These are phyloP conservation scores for Drosophila sturtevanti DNA, from an alignment of 1,140 invertebrate genomes.

Conservation along the genomic window DNA sequence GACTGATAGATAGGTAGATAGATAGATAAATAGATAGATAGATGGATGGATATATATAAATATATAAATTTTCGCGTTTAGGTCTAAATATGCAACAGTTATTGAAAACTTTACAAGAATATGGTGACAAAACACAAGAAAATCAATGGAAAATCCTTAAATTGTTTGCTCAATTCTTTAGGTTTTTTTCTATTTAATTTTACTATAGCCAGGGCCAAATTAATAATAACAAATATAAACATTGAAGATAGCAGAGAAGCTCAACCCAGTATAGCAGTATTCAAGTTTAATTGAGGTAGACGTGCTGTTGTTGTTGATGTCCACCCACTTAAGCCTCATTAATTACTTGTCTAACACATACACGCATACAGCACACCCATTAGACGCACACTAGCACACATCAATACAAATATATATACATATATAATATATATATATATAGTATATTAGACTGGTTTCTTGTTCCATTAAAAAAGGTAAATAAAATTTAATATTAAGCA, in stretches of 20 bases:
- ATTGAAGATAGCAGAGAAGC: constrained; percentile 2
- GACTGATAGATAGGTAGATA: constrained; percentile 73
- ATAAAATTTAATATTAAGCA: not conserved
- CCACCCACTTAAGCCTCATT: constrained; percentile 34
- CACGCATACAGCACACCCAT: not conserved
- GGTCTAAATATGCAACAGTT: constrained; percentile 22
- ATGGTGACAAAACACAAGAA: not conserved
- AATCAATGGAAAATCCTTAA: not conserved
- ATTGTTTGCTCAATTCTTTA: not conserved
- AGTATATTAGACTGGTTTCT: not conserved
- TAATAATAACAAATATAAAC: constrained; percentile 8
- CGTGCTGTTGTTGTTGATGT: not conserved
- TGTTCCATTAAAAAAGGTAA: not conserved
- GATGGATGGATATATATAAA: constrained; percentile 65
- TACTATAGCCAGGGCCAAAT: not conserved
- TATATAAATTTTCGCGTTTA: constrained; percentile 25
- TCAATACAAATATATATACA: not conserved
- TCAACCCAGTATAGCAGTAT: not conserved
- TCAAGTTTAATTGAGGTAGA: constrained; percentile 6
- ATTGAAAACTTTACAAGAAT: not conserved
- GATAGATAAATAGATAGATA: constrained; percentile 64
- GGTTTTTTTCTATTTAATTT: not conserved
- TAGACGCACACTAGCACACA: not conserved
- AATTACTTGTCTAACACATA: constrained; percentile 24
- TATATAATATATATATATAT: too few relatives aligned